phyloP scores from a whole-genome alignment of 2,113 vertebrate genomes.

The Dipodomys merriami region DNA sequence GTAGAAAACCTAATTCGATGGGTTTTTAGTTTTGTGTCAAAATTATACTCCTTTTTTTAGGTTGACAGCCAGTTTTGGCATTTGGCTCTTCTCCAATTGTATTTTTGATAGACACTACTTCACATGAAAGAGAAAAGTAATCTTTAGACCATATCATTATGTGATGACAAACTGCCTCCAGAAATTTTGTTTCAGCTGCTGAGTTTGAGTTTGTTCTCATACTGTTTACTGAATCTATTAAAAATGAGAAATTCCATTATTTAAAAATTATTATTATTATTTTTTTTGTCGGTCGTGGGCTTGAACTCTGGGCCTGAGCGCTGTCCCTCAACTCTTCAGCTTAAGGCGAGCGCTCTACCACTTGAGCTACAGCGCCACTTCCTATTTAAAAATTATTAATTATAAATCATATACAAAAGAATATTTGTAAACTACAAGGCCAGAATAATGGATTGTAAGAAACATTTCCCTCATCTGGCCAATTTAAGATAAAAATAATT shows the following conservation, averaged over 20 bases:
- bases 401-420: not conserved
- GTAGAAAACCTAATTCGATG: not conserved
- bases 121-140: conserved; percentile 32
- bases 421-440: not conserved
- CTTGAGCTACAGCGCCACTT: too few relatives aligned
- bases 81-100: conserved; percentile 49
- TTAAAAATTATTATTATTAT: conserved; percentile 15
- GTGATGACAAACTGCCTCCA: not conserved
- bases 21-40: conserved; percentile 28
- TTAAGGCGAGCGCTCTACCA: too few relatives aligned
- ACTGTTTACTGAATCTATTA: not conserved
- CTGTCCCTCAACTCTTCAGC: too few relatives aligned
- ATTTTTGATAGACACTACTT: conserved; percentile 48
- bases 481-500: not conserved
- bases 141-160: conserved; percentile 33
- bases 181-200: conserved; percentile 39
- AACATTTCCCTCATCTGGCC: not conserved
- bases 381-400: conserved; percentile 4
- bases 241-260: conserved; percentile 7
- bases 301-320: too few relatives aligned
- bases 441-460: not conserved
- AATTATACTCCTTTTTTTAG: conserved; percentile 22
- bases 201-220: not conserved
- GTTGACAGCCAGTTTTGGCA: not conserved
- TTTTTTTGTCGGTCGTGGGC: too few relatives aligned